Percentiles rank a stretch among this genome's conserved stretches.
Conservation (phyloP, 1,140 invertebrate genomes). For the Harpegnathos saltator region DNA sequence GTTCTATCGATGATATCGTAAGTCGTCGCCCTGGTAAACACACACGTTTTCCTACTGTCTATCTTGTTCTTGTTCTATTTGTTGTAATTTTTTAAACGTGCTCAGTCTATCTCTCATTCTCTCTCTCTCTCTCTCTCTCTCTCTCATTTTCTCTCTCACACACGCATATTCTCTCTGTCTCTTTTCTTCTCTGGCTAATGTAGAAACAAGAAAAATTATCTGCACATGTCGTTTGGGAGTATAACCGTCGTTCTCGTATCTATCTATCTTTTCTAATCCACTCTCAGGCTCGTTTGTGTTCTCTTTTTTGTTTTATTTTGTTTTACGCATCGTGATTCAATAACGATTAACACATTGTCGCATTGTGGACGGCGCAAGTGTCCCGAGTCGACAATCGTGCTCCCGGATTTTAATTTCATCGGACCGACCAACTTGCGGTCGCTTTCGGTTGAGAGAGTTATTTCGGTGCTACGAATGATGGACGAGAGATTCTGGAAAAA, state of each 20-base stretch:
- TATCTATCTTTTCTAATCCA: constrained; percentile 7
- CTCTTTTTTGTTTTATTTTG: constrained; percentile 55
- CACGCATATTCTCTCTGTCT: background rate
- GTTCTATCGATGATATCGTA: constrained; percentile 85
- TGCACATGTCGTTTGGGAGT: constrained; percentile 12
- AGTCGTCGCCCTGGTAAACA: constrained; percentile 85
- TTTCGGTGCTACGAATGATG: constrained; percentile 1
- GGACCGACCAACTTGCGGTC: background rate
- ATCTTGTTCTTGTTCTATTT: constrained; percentile 61
- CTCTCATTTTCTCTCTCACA: constrained; percentile 7
- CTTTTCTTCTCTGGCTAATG: background rate
- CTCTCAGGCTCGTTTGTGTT: constrained; percentile 26
- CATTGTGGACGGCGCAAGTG: background rate
- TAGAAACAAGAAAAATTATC: background rate
- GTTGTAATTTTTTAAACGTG: constrained; percentile 67
- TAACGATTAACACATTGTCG: constrained; percentile 39
- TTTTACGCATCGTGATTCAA: constrained; percentile 50
- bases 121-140: constrained; percentile 39
- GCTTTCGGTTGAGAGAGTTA: constrained; percentile 37
- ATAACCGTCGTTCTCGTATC: constrained; percentile 11
- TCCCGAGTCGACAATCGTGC: no score
- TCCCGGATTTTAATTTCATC: constrained; percentile 6
- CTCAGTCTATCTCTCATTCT: constrained; percentile 19
- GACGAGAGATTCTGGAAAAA: constrained; percentile 70
- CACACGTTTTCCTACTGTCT: constrained; percentile 78